Percentiles rank a stretch among this genome's conserved stretches.
phyloP scores from a whole-genome alignment of 2,888 invertebrate species.

The Drosophila limbata region DNA sequence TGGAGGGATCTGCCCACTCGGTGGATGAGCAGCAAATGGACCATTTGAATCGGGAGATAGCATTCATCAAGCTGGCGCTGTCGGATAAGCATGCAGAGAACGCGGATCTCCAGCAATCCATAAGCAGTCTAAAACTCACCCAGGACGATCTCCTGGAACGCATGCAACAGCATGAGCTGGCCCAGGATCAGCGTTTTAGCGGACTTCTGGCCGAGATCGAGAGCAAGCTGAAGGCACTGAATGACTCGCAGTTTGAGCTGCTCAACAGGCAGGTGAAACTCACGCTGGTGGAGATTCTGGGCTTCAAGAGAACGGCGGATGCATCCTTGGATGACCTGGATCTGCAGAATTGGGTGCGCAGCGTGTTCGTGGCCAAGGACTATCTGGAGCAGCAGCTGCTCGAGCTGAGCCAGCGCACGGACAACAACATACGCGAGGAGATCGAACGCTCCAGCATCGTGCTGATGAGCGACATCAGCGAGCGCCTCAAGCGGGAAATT shows the following conservation, averaged over 20 bases:
- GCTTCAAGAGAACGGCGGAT: slow-evolving; percentile 65
- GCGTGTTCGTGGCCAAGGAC: slow-evolving; percentile 88
- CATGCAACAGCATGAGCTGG: slow-evolving; percentile 77
- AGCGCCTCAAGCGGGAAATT: slow-evolving; percentile 86
- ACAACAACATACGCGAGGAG: slow-evolving; percentile 84
- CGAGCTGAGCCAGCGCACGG: slow-evolving; percentile 86
- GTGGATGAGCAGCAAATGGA: slow-evolving; percentile 85
- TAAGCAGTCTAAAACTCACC: slow-evolving; percentile 71
- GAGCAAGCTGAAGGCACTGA: slow-evolving; percentile 72
- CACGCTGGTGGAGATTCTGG: slow-evolving; percentile 87
- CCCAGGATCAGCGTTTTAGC: slow-evolving; percentile 77
- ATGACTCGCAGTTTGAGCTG: slow-evolving; percentile 86
- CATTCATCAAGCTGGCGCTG: slow-evolving; percentile 87
- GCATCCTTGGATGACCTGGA: slow-evolving; percentile 67
- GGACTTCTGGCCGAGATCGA: slow-evolving; percentile 82
- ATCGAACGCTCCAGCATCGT: slow-evolving; percentile 84
- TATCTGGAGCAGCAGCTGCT: slow-evolving; percentile 87
- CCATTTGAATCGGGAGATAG: slow-evolving; percentile 86
- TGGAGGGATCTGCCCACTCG: slow-evolving; percentile 51
- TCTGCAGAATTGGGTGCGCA: slow-evolving; percentile 87
- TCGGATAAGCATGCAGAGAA: slow-evolving; percentile 86
- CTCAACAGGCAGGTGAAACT: slow-evolving; percentile 87
- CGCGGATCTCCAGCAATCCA: slow-evolving; percentile 79
- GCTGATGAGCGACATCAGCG: slow-evolving; percentile 86
- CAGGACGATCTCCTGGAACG: slow-evolving; percentile 79